phyloP scores from a whole-genome alignment of 2,888 invertebrate species.

The Leptothorax acervorum region DNA sequence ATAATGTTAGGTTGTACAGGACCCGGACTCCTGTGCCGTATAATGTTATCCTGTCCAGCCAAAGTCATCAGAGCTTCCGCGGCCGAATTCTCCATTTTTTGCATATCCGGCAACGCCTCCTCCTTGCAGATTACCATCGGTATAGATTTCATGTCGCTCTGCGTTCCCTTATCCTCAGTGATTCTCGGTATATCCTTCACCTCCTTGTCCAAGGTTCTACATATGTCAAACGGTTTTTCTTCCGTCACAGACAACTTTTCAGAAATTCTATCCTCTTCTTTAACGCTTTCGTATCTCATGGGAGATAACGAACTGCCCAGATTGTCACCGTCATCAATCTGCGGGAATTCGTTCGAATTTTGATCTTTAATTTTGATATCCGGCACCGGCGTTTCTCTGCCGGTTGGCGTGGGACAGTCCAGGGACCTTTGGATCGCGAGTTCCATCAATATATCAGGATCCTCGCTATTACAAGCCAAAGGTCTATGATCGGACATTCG shows the following conservation, averaged over 20 bases:
- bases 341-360: slow-evolving; percentile 79
- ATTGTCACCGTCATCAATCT: slow-evolving; percentile 77
- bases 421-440: slow-evolving; percentile 82
- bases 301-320: slow-evolving; percentile 73
- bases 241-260: slow-evolving; percentile 42
- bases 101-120: slow-evolving; percentile 79
- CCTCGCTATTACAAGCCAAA: slow-evolving; percentile 81
- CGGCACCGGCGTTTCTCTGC: slow-evolving; percentile 81
- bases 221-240: slow-evolving; percentile 49
- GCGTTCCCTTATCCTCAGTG: slow-evolving; percentile 47
- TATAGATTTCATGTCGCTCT: slow-evolving; percentile 52
- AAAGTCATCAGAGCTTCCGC: slow-evolving; percentile 83
- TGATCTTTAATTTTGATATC: slow-evolving; percentile 73
- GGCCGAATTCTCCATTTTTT: slow-evolving; percentile 83
- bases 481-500: slow-evolving; percentile 78
- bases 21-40: slow-evolving; percentile 80
- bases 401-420: slow-evolving; percentile 81
- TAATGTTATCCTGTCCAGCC: slow-evolving; percentile 82
- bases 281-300: slow-evolving; percentile 56
- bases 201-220: slow-evolving; percentile 44
- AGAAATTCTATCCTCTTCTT: slow-evolving; percentile 54
- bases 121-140: slow-evolving; percentile 69
- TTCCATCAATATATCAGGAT: slow-evolving; percentile 83
- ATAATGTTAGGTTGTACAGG: slow-evolving; percentile 81
- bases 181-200: slow-evolving; percentile 15